Evolutionary conservation across 1,140 invertebrate species (phyloP), one percentile per base, ranked within the genome.

Genomic region (Brachionus calyciflorus): DNA sequence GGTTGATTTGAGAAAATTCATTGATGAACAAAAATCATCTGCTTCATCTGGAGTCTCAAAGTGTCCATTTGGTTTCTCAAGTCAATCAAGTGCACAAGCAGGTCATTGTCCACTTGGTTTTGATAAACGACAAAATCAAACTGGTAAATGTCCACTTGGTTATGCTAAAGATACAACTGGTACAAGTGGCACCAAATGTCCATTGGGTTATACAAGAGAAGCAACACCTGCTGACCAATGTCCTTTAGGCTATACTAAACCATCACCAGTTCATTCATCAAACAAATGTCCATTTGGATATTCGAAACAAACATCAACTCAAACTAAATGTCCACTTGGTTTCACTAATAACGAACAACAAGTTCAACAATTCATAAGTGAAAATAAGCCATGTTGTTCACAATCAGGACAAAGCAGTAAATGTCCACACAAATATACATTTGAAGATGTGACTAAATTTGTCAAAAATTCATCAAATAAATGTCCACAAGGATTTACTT

Each of bases 1-100:
- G n/a, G n/a, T n/a, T n/a, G n/a, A n/a, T n/a, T n/a, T n/a, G n/a
- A 9, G 53, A 24, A 55, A 55, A 28, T 55, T 55, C 53, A 55
- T 55, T 51, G 48, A 51, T n/a, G 28, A 55, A 26, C 12, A 12
- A 28, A 26, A 26, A 3, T 55, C 53, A 0, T 14, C 53, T 55
- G n/a, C n/a, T n/a, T 19, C 48, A 51, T 51, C 26, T 51, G 48
- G 48, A 51, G 19, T 51, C 17, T 51, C 48, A 33, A 14, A 7
- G 14, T 24, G 28, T 55, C 53, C 12, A 28, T 28, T 0, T 12
- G 33, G 17, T 55, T 28, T 30, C 24, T 9, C 53, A 9, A 55
- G 6, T 55, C 24, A 26, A 28, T 28, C 28, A 55, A n/a, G 2
- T 28, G 53, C 14, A 14, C 53, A 3, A 55, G 53, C 53, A n/a